Conservation (phyloP, 2,113 vertebrate genomes). For the Lichenostomus cassidix region DNA sequence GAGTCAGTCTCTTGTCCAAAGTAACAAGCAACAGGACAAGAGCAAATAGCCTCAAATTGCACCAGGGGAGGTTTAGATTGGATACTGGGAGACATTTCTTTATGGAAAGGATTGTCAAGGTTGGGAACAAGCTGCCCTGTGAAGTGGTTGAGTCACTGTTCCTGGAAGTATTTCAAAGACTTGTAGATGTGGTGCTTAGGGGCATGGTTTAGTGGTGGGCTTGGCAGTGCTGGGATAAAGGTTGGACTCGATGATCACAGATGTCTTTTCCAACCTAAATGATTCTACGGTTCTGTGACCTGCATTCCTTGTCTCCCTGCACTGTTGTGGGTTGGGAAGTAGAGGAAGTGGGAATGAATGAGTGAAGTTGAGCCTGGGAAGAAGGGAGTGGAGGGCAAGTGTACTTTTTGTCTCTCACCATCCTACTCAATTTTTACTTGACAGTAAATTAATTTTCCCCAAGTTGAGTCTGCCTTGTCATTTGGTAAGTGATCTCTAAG, state of each 20-base stretch:
- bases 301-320: background rate
- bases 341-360: background rate
- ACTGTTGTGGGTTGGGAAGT: background rate
- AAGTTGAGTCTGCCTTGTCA: background rate
- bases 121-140: background rate
- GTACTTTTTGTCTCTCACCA: background rate
- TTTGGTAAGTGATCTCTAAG: background rate
- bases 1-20: fast-evolving
- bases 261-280: background rate
- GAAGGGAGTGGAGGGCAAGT: background rate
- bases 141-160: background rate
- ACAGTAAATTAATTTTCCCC: background rate
- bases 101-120: background rate
- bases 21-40: background rate
- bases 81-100: background rate
- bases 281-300: background rate
- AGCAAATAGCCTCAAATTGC: background rate
- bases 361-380: background rate
- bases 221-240: background rate
- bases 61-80: background rate
- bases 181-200: background rate
- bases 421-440: background rate
- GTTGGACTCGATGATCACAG: background rate
- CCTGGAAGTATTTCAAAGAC: background rate
- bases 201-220: background rate